Evolutionary conservation across 1,140 invertebrate genomes (phyloP).

Genomic region (Sesamia nonagrioides): DNA sequence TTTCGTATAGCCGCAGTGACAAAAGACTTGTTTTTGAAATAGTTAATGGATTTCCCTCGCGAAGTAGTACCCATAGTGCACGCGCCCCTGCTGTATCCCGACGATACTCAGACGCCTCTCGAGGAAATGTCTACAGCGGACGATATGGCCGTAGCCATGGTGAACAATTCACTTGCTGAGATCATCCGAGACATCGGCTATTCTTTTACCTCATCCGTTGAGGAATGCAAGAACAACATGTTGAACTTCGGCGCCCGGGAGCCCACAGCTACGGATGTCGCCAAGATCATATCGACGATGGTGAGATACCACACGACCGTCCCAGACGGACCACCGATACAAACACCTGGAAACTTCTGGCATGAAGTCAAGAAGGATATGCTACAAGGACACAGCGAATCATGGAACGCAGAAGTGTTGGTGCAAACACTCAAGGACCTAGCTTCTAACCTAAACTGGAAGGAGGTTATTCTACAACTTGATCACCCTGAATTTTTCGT

Average conservation of each 20-base stretch:
- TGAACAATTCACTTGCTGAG: conserved; percentile 93
- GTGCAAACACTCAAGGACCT: conserved; percentile 96
- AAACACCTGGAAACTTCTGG: conserved; percentile 90
- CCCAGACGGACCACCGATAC: conserved; percentile 89
- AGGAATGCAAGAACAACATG: conserved; percentile 96
- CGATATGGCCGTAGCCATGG: conserved; percentile 89
- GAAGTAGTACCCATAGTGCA: conserved; percentile 95
- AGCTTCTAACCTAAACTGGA: conserved; percentile 95
- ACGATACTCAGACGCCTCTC: conserved; percentile 91
- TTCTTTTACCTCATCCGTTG: conserved; percentile 94
- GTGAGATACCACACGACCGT: conserved; percentile 93
- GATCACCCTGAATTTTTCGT: conserved; percentile 97
- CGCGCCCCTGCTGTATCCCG: conserved; percentile 94
- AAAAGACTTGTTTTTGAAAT: conserved; percentile 93
- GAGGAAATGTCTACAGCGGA: conserved; percentile 86
- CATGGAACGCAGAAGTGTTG: conserved; percentile 98
- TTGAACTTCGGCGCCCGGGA: conserved; percentile 92
- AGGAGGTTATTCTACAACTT: conserved; percentile 96
- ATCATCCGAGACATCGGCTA: conserved; percentile 97
- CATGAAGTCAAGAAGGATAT: conserved; percentile 87
- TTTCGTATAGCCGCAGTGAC: conserved; percentile 90
- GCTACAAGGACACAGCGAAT: conserved; percentile 74
- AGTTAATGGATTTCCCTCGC: conserved; percentile 95
- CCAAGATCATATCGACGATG: conserved; percentile 95
- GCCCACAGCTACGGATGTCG: conserved; percentile 93